A percentile compares a stretch with the other conserved stretches of the same genome.
Evolutionary conservation across 2,113 vertebrate genomes (phyloP).

Genomic region (Marmota flaviventris): DNA sequence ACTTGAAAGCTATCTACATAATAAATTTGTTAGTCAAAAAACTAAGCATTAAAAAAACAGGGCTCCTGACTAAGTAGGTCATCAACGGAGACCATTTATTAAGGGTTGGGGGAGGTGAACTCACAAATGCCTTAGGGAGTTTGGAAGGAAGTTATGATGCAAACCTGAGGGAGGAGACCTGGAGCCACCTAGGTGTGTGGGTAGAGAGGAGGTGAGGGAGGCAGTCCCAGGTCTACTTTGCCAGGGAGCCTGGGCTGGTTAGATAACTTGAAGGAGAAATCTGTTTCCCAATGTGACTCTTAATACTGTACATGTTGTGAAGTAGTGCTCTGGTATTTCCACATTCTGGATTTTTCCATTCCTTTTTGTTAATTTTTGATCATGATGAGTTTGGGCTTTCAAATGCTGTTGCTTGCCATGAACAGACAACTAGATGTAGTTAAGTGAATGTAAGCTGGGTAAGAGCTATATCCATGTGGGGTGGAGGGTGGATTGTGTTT

Average conservation of each 20-base stretch:
- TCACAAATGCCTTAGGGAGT: conserved; percentile 31
- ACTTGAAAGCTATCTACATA: conserved; percentile 67
- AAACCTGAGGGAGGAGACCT: background rate
- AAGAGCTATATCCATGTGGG: background rate
- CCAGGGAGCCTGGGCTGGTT: background rate
- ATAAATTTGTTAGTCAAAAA: conserved; percentile 64
- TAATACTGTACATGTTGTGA: background rate
- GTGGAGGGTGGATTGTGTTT: background rate
- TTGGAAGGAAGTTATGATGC: conserved; percentile 39
- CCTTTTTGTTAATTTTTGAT: conserved; percentile 43
- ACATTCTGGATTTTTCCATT: conserved; percentile 51
- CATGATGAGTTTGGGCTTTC: background rate
- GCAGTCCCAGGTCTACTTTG: background rate
- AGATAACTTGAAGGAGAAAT: conserved; percentile 9
- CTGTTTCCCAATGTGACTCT: conserved; percentile 40
- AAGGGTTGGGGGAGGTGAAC: background rate
- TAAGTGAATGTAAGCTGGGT: background rate
- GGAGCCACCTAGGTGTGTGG: background rate
- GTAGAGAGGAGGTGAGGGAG: background rate
- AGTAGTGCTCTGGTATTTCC: conserved; percentile 33
- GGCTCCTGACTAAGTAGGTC: conserved; percentile 64
- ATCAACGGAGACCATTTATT: conserved; percentile 61
- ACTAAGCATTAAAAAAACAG: conserved; percentile 60
- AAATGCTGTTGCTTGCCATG: background rate
- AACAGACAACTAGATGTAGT: background rate